Evolutionary conservation across 2,797 vertebrate species (phyloP).

Genomic region (Typhlichthys subterraneus): DNA sequence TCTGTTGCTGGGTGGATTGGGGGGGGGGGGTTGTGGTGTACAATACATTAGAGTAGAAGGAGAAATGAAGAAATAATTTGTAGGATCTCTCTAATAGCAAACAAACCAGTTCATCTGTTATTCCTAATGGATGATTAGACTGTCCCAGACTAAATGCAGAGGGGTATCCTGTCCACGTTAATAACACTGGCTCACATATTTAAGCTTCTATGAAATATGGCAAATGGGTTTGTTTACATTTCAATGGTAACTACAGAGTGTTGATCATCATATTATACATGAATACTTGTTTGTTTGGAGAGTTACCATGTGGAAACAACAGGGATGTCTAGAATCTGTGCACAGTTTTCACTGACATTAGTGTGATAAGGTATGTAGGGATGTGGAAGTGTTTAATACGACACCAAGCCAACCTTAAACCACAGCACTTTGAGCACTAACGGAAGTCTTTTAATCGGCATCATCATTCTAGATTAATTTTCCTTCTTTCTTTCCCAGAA

Average conservation of each 20-base stretch:
- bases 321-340: slow-evolving; percentile 7
- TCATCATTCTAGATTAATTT: slow-evolving; percentile 19
- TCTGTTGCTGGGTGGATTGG: slow-evolving; percentile 11
- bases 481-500: slow-evolving; percentile 9
- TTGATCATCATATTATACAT: slow-evolving; percentile 29
- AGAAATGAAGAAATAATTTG: slow-evolving; percentile 7
- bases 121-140: no score
- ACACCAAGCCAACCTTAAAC: slow-evolving; percentile 17
- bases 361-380: background rate
- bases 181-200: no score
- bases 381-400: slow-evolving; percentile 8
- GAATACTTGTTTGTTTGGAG: no score
- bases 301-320: background rate
- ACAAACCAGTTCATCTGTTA: no score
- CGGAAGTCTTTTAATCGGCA: slow-evolving; percentile 10
- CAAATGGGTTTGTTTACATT: background rate
- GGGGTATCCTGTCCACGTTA: no score
- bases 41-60: slow-evolving; percentile 27
- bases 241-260: slow-evolving; percentile 1
- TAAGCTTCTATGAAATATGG: background rate
- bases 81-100: slow-evolving; percentile 13
- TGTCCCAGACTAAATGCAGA: no score
- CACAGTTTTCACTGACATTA: slow-evolving; percentile 16
- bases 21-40: slow-evolving; percentile 4
- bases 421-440: slow-evolving; percentile 48